Evolutionary conservation across 1,140 invertebrate genomes (phyloP).

Genomic region (Drosophila lacteicornis): DNA sequence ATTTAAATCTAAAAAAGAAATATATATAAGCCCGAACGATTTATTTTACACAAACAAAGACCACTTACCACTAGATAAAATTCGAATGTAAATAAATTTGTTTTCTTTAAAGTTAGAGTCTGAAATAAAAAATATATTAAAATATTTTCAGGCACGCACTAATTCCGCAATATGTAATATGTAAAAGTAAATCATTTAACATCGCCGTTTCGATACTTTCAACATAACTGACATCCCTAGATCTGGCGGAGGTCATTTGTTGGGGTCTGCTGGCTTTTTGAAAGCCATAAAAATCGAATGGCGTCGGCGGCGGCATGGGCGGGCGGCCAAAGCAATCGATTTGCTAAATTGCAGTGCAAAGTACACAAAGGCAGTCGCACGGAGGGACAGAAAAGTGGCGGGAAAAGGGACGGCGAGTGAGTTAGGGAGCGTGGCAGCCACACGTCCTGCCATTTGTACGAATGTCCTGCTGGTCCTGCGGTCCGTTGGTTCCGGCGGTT

Average conservation of each 20-base stretch:
- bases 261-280: slow-evolving; percentile 73
- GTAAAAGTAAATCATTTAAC: too few species aligned
- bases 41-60: background rate
- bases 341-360: slow-evolving; percentile 81
- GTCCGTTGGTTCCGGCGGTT: slow-evolving; percentile 42
- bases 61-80: too few species aligned
- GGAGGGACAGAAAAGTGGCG: slow-evolving; percentile 6
- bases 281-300: slow-evolving; percentile 81
- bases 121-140: too few species aligned
- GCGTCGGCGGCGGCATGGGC: slow-evolving; percentile 18
- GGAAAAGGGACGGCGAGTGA: slow-evolving; percentile 2
- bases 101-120: too few species aligned
- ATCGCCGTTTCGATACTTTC: background rate
- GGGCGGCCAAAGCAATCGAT: slow-evolving; percentile 71
- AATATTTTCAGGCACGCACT: too few species aligned
- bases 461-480: slow-evolving; percentile 46
- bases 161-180: too few species aligned
- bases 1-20: too few species aligned
- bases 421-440: slow-evolving; percentile 7
- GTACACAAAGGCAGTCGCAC: slow-evolving; percentile 58
- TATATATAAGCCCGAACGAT: too few species aligned
- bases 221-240: background rate
- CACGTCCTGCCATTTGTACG: slow-evolving; percentile 57
- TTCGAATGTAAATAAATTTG: too few species aligned
- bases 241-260: slow-evolving; percentile 61